These are phyloP conservation scores for Loriculus beryllinus DNA, from an alignment of 2,797 vertebrate species.

Conservation along the genomic window DNA sequence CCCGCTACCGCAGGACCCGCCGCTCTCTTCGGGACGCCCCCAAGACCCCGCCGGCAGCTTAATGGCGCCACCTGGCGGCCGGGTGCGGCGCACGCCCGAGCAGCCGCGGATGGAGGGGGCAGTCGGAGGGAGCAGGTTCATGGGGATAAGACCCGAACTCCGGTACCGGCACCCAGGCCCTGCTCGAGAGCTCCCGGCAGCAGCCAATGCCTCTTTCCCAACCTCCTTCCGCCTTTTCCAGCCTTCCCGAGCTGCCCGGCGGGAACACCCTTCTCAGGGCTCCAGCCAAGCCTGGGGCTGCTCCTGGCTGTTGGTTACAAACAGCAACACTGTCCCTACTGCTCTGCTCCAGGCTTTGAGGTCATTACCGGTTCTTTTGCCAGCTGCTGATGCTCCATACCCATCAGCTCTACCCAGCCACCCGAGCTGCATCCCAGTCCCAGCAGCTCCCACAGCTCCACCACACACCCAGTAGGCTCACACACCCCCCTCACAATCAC, in stretches of 20 bases:
- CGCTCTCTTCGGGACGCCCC: neutral
- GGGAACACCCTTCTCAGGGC: neutral
- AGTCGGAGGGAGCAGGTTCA: neutral
- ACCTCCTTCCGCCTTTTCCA: neutral
- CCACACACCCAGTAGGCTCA: too few species aligned
- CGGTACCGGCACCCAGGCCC: accelerated
- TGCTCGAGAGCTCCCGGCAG: neutral
- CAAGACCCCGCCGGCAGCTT: neutral
- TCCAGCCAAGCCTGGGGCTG: neutral
- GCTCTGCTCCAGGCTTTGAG: neutral
- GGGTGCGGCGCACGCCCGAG: accelerated
- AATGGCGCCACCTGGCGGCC: conserved; percentile 43
- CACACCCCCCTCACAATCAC: neutral
- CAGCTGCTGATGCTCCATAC: neutral
- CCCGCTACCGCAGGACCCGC: neutral
- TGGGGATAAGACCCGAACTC: too few species aligned
- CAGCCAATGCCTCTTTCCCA: neutral
- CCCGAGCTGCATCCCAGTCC: too few species aligned
- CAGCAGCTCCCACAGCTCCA: neutral
- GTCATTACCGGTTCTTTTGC: neutral
- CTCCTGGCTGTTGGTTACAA: neutral
- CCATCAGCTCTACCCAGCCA: neutral
- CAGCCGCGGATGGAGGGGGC: neutral
- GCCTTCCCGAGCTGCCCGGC: neutral
- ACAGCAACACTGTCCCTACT: accelerated